Percentiles rank a stretch among this genome's conserved stretches.
Conservation (phyloP, 2,797 vertebrate species). For the Danio jaintianensis region DNA sequence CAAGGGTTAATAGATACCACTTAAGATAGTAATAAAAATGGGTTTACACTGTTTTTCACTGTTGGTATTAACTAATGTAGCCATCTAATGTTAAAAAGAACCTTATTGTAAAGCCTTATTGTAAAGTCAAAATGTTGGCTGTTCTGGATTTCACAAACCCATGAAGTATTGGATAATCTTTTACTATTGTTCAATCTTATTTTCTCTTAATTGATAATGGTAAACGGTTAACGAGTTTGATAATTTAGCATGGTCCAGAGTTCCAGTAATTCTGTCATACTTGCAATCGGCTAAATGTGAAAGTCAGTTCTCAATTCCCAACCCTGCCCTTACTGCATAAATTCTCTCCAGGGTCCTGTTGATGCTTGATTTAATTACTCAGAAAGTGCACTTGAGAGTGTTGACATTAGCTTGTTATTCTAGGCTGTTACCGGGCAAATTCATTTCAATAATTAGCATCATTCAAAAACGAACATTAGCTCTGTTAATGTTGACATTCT, state of each 20-base stretch:
- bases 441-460: conserved; percentile 23
- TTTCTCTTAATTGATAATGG: neutral
- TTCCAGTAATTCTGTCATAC: neutral
- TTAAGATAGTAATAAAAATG: too few relatives aligned
- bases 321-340: neutral
- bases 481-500: neutral
- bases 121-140: neutral
- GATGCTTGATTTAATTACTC: conserved; percentile 22
- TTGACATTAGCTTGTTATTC: conserved; percentile 38
- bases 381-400: conserved; percentile 6
- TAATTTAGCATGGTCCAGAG: neutral
- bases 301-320: neutral
- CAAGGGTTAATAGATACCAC: too few relatives aligned
- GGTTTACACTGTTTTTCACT: too few relatives aligned
- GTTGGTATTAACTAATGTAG: too few relatives aligned
- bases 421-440: neutral
- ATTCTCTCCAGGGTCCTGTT: neutral
- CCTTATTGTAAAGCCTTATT: too few relatives aligned
- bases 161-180: neutral
- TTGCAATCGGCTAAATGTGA: neutral
- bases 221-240: neutral
- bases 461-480: conserved; percentile 16
- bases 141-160: neutral
- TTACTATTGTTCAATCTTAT: neutral
- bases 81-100: too few relatives aligned